Evolutionary conservation across 2,888 invertebrate genomes (phyloP), one percentile per base, ranked within the genome.

Genomic region (Deroplatys truncata): DNA sequence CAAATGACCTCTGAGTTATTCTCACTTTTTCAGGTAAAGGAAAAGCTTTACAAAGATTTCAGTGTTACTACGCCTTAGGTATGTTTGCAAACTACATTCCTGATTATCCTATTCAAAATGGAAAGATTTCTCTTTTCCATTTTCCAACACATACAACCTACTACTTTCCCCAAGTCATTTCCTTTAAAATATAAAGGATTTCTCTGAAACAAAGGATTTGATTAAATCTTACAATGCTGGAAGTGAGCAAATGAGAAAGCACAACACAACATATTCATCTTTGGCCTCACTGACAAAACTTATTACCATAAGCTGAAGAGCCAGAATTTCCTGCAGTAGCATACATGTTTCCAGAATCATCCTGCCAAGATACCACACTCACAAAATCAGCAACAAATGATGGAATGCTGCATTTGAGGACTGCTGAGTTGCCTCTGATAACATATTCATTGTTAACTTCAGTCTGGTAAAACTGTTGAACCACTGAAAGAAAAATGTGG

Each of bases 301-400:
- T 72, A 72, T 72, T 72, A 72, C 56, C 56, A 72, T 72, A 72
- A 72, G 56, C 56, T 25, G 72, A 84, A 43, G 49, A 49, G n/a
- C 56, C 85, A 82, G 43, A 82, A 85, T 13, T 89, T 86, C 89
- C 82, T 82, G 85, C 56, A 72, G 56, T 72, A 20, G 56, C 28
- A 56, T 87, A 89, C 28, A 93, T 92, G 90, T 93, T 93, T 88
- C 94, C 94, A 91, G 93, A 93, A 91, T 94, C 93, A 92, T 94
- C 94, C 91, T 93, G 93, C 98, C 98, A 98, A 91, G 97, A 96
- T 93, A 97, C 96, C 88, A 98, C 98, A 93, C 96, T 96, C 88
- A 98, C 97, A 94, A 98, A 98, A 94, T 98, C 98, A 85, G 97
- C 96, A 90, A 98, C 97, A 93, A 98, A 98, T 91, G 97, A 97